Evolutionary conservation across 2,888 invertebrate species (phyloP).

Genomic region (Polyommatus icarus): DNA sequence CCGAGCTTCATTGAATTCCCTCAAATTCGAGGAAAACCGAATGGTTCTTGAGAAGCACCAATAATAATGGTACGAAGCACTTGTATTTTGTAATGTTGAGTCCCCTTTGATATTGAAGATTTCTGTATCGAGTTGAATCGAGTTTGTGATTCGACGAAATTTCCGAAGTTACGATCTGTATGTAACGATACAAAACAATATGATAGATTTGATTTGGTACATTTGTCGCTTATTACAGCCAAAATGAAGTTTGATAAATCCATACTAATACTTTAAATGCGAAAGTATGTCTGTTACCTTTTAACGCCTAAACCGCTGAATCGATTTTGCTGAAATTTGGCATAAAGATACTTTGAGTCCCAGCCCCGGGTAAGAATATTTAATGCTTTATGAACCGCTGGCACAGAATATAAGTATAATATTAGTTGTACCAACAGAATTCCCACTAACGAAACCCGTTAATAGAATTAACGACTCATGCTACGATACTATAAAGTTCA

Average conservation of each 20-base stretch:
- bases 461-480: no score
- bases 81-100: slow-evolving; percentile 41
- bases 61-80: slow-evolving; percentile 40
- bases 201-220: slow-evolving; percentile 38
- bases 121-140: slow-evolving; percentile 35
- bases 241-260: not conserved
- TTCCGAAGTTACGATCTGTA: slow-evolving; percentile 24
- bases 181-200: slow-evolving; percentile 30
- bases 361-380: no score
- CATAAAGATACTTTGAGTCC: no score
- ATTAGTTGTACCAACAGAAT: no score
- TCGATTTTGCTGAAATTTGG: no score
- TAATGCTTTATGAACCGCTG: no score
- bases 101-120: slow-evolving; percentile 39
- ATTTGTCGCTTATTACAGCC: slow-evolving; percentile 35
- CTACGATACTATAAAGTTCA: no score
- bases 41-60: slow-evolving; percentile 39
- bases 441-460: no score
- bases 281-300: not conserved
- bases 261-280: no score
- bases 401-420: no score
- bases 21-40: slow-evolving; percentile 37
- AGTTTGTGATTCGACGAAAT: slow-evolving; percentile 32
- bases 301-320: no score
- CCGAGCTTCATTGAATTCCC: slow-evolving; percentile 29